phyloP scores from a whole-genome alignment of 2,113 vertebrate species.

The Corythornis vintsioides region DNA sequence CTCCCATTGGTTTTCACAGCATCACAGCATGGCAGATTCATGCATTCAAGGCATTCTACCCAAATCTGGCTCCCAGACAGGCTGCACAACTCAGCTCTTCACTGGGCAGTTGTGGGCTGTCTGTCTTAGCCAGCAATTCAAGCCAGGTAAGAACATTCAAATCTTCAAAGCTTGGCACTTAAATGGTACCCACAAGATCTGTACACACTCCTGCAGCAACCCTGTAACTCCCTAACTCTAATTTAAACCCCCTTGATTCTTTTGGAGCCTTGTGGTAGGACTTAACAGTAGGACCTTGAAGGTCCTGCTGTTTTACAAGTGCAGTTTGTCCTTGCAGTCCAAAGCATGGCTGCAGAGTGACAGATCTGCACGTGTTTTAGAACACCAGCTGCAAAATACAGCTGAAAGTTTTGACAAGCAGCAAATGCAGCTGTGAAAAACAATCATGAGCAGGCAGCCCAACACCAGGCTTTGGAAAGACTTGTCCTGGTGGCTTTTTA shows the following conservation, averaged over 20 bases:
- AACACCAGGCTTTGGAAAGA: neutral
- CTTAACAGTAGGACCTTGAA: neutral
- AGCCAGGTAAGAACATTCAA: neutral
- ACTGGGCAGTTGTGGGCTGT: neutral
- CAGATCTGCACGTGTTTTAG: neutral
- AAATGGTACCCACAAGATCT: neutral
- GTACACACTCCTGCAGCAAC: neutral
- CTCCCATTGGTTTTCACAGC: neutral
- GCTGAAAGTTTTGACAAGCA: neutral
- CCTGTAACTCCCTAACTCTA: neutral
- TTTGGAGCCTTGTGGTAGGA: neutral
- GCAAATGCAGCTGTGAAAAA: neutral
- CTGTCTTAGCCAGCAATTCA: neutral
- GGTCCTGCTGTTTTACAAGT: neutral
- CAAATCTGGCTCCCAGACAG: neutral
- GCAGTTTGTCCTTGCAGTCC: neutral
- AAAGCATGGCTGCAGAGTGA: neutral
- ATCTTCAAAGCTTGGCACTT: conserved; percentile 3
- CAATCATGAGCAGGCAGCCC: neutral
- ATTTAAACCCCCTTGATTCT: accelerated
- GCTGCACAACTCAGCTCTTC: neutral
- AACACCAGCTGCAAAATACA: neutral
- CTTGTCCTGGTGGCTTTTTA: neutral
- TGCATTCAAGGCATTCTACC: neutral
- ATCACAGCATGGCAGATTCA: neutral